Evolutionary conservation across 1,140 invertebrate species (phyloP), one percentile per base, ranked within the genome.

Genomic region (Drosophila yakuba): DNA sequence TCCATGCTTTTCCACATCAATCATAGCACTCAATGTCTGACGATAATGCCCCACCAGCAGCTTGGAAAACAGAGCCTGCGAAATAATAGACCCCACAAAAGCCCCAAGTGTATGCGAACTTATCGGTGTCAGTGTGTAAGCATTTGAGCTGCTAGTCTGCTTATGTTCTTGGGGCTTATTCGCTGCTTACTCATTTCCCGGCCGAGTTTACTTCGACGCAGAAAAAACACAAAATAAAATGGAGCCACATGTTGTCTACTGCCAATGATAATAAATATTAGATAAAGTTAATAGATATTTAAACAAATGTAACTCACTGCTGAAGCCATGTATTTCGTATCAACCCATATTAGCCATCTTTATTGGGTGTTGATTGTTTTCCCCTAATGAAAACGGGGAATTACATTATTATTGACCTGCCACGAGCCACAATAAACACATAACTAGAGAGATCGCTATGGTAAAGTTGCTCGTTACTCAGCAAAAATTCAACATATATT

Each of bases 241-340:
- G 14, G 15, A 74, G 58, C 71, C 71, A 52, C 63, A 52, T 69
- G 51, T 39, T 35, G 39, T 17, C 55, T 28, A 4, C 47, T 66
- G 72, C 47, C 71, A 75, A 12, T 41, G 54, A 58, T 48, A 67
- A 75, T 76, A 76, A 75, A 76, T 76, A 76, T 59, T 76, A 76
- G n/a, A n/a, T n/a, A n/a, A n/a, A 71, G 43, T 71, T 39, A 71
- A 71, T 71, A 71, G 68, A 58, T 58, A 72, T 72, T 72, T 71
- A 72, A 71, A 72, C 54, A 72, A 71, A 72, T 71, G 52, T 58
- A 50, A 71, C 66, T 36, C 43, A 14, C 10, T 50, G 28, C 32
- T 71, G 66, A 51, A 75, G 62, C 56, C 74, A 54, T 72, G 66
- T 88, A 88, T 73, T 69, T 78, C 78, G 72, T 72, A 86, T 88